Evolutionary conservation across 92 coral and sea anemone species (phyloP).

Genomic region (Epizoanthus ramosus): DNA sequence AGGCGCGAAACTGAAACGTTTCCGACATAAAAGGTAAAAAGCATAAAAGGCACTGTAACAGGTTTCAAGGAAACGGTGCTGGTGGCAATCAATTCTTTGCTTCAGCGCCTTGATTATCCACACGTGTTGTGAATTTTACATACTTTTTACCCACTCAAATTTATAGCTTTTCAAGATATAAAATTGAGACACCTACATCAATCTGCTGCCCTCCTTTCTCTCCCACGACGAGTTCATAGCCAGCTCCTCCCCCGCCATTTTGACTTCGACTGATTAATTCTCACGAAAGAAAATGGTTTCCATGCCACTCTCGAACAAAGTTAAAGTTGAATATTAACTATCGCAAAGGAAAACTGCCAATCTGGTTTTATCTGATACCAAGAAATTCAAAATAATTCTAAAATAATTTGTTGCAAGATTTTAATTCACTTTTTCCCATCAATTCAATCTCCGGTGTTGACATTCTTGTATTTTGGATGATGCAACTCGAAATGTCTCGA

Average conservation of each 20-base stretch:
- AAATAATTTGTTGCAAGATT: neutral
- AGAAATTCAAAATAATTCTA: neutral
- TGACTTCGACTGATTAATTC: neutral
- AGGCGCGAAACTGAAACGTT: neutral
- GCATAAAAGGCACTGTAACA: neutral
- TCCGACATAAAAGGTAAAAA: neutral
- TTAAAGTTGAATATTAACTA: constrained; percentile 20
- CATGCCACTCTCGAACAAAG: neutral
- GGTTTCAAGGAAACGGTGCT: neutral
- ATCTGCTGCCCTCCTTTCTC: neutral
- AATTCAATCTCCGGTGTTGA: neutral
- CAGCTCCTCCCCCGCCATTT: neutral
- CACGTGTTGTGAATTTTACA: constrained; percentile 7
- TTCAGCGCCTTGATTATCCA: neutral
- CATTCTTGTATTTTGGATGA: neutral
- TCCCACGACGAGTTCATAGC: neutral
- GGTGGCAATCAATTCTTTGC: neutral
- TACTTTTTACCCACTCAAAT: neutral
- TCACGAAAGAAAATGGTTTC: neutral
- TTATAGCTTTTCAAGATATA: neutral
- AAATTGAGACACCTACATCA: neutral
- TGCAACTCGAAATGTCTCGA: neutral
- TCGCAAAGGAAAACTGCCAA: neutral
- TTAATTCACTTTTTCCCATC: neutral
- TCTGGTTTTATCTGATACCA: neutral